Conservation (phyloP, 2,888 invertebrate genomes). For the Biston stratarius region DNA sequence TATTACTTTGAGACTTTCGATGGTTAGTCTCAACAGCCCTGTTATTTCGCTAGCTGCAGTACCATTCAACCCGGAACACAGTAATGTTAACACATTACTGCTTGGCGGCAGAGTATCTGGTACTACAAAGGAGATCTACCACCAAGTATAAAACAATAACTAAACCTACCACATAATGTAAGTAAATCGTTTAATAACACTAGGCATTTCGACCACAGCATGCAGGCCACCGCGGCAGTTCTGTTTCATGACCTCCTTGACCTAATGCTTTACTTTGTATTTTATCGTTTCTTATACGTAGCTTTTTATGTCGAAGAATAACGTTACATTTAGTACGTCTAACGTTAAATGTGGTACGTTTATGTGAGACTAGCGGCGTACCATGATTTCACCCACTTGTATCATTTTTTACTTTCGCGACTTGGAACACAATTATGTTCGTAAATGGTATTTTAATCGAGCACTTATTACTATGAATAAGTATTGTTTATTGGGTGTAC, state of each 20-base stretch:
- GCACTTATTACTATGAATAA: too few species aligned
- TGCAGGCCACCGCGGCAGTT: neutral
- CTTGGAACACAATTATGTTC: too few species aligned
- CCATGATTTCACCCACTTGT: neutral
- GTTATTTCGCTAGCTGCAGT: too few species aligned
- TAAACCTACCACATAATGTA: neutral
- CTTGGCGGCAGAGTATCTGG: too few species aligned
- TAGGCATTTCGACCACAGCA: neutral
- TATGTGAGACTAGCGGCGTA: neutral
- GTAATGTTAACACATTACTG: too few species aligned
- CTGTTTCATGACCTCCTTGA: slow-evolving; percentile 7
- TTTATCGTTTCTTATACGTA: slow-evolving; percentile 4
- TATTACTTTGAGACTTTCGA: too few species aligned
- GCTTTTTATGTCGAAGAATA: slow-evolving; percentile 10
- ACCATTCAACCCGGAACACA: too few species aligned
- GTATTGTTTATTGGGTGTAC: too few species aligned
- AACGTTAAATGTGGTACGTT: slow-evolving; percentile 17
- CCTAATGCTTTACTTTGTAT: slow-evolving; percentile 15
- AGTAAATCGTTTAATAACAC: neutral
- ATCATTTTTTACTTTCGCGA: neutral
- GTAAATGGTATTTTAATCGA: too few species aligned
- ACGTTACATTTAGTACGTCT: slow-evolving; percentile 9
- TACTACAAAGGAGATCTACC: too few species aligned
- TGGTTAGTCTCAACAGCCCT: too few species aligned
- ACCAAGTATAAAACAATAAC: too few species aligned